These are phyloP conservation scores for Amblyraja radiata DNA, from an alignment of 2,797 vertebrate genomes.

Conservation along the genomic window DNA sequence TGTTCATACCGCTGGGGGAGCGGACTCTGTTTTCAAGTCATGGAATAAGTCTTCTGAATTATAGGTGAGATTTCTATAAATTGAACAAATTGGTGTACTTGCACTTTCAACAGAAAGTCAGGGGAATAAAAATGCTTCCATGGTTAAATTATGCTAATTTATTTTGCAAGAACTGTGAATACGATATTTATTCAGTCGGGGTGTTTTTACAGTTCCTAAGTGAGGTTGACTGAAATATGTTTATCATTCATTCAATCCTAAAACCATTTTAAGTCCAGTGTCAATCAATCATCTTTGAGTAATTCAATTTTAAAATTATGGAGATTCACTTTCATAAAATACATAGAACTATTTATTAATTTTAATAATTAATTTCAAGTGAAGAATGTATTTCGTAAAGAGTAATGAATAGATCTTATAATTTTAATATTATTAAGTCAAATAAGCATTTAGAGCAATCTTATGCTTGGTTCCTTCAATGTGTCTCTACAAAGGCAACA, in stretches of 20 bases:
- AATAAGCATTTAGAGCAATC: background rate
- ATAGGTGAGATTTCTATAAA: background rate
- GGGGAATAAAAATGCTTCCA: background rate
- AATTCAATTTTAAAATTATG: background rate
- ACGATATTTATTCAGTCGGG: background rate
- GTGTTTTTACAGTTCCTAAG: background rate
- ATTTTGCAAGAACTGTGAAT: background rate
- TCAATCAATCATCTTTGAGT: background rate
- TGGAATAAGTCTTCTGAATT: background rate
- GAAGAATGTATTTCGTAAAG: background rate
- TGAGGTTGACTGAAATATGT: background rate
- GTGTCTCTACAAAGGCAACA: background rate
- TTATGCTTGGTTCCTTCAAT: background rate
- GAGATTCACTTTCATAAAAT: background rate
- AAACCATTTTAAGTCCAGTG: background rate
- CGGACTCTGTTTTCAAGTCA: background rate
- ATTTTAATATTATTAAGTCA: background rate
- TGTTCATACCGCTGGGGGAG: no score
- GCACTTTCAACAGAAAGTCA: background rate
- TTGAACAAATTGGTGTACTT: background rate
- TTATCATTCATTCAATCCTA: background rate
- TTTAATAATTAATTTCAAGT: background rate
- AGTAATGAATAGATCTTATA: background rate
- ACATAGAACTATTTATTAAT: background rate
- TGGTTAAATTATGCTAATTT: background rate